Percentiles rank a stretch among this genome's conserved stretches.
Conservation (phyloP, 2,113 vertebrate species). For the Perognathus longimembris region DNA sequence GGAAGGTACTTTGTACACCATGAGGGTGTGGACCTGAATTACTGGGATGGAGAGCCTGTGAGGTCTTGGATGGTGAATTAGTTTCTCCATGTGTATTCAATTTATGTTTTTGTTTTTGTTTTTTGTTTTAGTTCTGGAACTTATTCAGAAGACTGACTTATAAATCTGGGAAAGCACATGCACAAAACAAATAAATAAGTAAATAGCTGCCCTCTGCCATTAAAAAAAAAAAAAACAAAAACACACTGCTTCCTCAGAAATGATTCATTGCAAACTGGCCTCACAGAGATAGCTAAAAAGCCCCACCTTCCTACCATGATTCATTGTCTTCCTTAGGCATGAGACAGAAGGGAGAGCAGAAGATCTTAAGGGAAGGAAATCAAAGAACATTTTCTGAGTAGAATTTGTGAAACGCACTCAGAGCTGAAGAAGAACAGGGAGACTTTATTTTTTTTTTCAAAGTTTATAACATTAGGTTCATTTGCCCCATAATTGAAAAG, state of each 20-base stretch:
- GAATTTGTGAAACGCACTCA: slow-evolving; percentile 14
- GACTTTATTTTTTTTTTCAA: background rate
- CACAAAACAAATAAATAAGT: slow-evolving; percentile 70
- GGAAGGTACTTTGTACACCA: slow-evolving; percentile 69
- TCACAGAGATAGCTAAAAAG: background rate
- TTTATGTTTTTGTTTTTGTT: slow-evolving; percentile 45
- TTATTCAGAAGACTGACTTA: slow-evolving; percentile 54
- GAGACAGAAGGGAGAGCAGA: background rate
- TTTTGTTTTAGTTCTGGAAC: slow-evolving; percentile 62
- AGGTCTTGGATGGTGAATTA: slow-evolving; percentile 66
- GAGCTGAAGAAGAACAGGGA: slow-evolving; percentile 28
- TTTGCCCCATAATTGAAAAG: background rate
- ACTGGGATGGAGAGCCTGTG: slow-evolving; percentile 44
- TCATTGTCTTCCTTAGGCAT: background rate
- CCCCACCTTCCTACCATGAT: slow-evolving; percentile 24
- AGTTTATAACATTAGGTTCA: background rate
- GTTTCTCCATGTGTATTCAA: slow-evolving; percentile 75
- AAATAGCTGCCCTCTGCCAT: slow-evolving; percentile 41
- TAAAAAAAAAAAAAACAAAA: no score
- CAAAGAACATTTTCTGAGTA: slow-evolving; percentile 10
- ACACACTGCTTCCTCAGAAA: slow-evolving; percentile 43
- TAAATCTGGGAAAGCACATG: slow-evolving; percentile 60
- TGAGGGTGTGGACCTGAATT: slow-evolving; percentile 64
- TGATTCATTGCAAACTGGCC: slow-evolving; percentile 50
- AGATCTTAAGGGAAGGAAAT: background rate